Conservation (phyloP, 2,113 vertebrate genomes). For the Gasterosteus aculeatus region DNA sequence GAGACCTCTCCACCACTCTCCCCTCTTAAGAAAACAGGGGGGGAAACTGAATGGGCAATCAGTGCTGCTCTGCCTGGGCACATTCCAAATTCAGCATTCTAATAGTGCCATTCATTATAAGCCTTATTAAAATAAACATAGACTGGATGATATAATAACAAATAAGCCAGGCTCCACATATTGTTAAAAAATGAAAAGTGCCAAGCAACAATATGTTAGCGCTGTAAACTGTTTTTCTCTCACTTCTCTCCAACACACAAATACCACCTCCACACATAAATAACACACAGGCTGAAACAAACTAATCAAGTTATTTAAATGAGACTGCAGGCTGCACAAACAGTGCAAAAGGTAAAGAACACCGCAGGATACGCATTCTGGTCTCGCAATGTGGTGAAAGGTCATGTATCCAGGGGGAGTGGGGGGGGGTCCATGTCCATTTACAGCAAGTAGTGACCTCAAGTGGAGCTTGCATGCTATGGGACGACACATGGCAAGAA, state of each 20-base stretch:
- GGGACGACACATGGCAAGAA: slow-evolving; percentile 16
- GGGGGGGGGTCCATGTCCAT: slow-evolving; percentile 45
- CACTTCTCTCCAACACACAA: slow-evolving; percentile 36
- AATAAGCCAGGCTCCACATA: slow-evolving; percentile 62
- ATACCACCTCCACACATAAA: slow-evolving; percentile 26
- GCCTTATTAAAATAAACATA: slow-evolving; percentile 79
- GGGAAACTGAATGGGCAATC: slow-evolving; percentile 75
- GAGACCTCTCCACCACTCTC: slow-evolving; percentile 37
- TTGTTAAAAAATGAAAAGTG: slow-evolving; percentile 70
- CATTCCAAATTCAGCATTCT: slow-evolving; percentile 69
- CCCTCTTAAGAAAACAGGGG: slow-evolving; percentile 65
- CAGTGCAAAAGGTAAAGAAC: slow-evolving; percentile 64
- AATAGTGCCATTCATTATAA: slow-evolving; percentile 79
- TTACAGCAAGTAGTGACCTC: slow-evolving; percentile 30
- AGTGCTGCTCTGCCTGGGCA: slow-evolving; percentile 58
- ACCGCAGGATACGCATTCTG: slow-evolving; percentile 59
- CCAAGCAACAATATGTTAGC: slow-evolving; percentile 56
- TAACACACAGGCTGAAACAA: slow-evolving; percentile 57
- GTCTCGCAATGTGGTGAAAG: slow-evolving; percentile 41
- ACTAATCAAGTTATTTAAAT: slow-evolving; percentile 81
- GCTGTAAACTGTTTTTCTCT: slow-evolving; percentile 32
- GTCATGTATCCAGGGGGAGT: slow-evolving; percentile 42
- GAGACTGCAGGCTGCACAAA: slow-evolving; percentile 70
- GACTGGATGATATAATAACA: slow-evolving; percentile 76
- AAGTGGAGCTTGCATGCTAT: slow-evolving; percentile 34